Base-by-base conservation (phyloP, 2,113 vertebrate genomes). In the Collichthys lucidus region DNA sequence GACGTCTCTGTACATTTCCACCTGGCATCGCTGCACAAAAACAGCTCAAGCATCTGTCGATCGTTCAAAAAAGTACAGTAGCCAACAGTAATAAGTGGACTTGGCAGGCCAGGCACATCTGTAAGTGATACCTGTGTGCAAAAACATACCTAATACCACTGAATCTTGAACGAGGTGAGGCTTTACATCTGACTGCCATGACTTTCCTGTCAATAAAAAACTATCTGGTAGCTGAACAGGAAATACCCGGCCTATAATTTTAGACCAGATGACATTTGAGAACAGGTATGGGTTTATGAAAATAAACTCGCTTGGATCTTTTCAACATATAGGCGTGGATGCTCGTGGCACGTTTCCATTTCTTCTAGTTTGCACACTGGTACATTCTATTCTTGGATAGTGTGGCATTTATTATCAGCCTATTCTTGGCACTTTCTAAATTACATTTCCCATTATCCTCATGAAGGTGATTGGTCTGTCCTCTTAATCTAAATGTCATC, bases 271-370 rank as follows among this genome's bases (percentile, higher is more conserved):
- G 42, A 65, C 44, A 52, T 8, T 60, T 7, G 61, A 26, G 0
- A 3, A 46, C 62, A 74, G 42, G 35, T 66, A 61, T 83, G 65
- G 35, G 29, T 59, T 80, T 46, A 62, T 59, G n/a, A 68, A 56
- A 63, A 49, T 15, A 44, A 42, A 26, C 14, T 69, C 7, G 9
- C 15, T 52, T 59, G 5, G 31, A 44, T 44, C 0, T 35, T 14
- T 26, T 56, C 47, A 67, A 24, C 47, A 72, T 68, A 8, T 11
- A 31, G 42, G n/a, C 26, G 5, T 29, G 47, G 19, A 77, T 35
- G 52, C 11, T 35, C 31, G 15, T 4, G 26, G 2, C 4, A 74
- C 11, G 42, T 63, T 42, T 53, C 29, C 50, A 26, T 29, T 2
- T 53, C 29, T 55, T 29, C 16, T 20, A 12, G 20, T 22, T 46